Evolutionary conservation across 2,113 vertebrate genomes (phyloP).

Genomic region (Prunella fulvescens): DNA sequence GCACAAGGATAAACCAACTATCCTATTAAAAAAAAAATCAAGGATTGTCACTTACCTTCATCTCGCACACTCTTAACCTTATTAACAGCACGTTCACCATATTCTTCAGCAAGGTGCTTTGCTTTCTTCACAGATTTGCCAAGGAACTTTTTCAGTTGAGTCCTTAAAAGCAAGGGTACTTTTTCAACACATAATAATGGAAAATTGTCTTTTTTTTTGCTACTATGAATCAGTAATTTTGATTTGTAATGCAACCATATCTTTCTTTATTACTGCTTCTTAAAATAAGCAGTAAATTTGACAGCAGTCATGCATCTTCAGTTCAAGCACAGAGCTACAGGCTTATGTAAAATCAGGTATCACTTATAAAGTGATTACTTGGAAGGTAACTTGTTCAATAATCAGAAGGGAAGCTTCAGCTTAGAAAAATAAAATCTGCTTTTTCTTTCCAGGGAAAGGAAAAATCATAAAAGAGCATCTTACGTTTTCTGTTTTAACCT

Average conservation of each 20-base stretch:
- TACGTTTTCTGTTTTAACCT: slow-evolving; percentile 98
- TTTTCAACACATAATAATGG: background rate
- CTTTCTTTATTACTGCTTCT: background rate
- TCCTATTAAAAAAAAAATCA: background rate
- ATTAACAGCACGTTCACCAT: slow-evolving; percentile 95
- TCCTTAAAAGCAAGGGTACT: slow-evolving; percentile 70
- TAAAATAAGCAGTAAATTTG: background rate
- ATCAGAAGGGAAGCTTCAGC: background rate
- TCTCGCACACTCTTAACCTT: slow-evolving; percentile 98
- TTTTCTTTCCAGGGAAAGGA: background rate
- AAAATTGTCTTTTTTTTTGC: background rate
- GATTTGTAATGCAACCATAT: background rate
- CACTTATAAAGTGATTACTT: background rate
- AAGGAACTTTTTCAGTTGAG: slow-evolving; percentile 94
- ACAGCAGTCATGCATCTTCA: background rate
- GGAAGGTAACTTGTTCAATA: background rate
- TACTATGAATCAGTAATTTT: background rate
- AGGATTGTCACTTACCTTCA: slow-evolving; percentile 77
- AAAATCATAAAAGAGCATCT: slow-evolving; percentile 19
- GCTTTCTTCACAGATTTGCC: slow-evolving; percentile 97
- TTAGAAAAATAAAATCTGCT: background rate
- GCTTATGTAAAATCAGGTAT: background rate
- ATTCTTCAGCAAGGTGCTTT: slow-evolving; percentile 95
- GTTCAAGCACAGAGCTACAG: background rate
- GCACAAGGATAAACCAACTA: background rate